Evolutionary conservation across 2,888 invertebrate species (phyloP).

Genomic region (Cepaea hortensis): DNA sequence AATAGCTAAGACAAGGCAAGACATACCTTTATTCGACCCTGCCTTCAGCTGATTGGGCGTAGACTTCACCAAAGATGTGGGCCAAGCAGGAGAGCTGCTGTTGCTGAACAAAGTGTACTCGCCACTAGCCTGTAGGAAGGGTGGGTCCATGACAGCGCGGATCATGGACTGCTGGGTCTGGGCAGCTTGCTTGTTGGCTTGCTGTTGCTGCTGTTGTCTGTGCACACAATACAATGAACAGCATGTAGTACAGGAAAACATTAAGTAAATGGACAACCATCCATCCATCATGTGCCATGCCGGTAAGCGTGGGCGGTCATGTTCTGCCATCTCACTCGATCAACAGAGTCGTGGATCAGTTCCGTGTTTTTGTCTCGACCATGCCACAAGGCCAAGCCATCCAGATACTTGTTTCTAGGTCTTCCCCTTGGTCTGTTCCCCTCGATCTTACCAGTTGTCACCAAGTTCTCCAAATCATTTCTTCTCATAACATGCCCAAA

Average conservation of each 20-base stretch:
- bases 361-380: no score
- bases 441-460: no score
- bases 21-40: slow-evolving; percentile 22
- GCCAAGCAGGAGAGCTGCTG: slow-evolving; percentile 42
- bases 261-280: neutral
- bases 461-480: no score
- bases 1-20: neutral
- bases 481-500: no score
- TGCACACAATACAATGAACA: neutral
- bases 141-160: slow-evolving; percentile 47
- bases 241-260: neutral
- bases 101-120: slow-evolving; percentile 52
- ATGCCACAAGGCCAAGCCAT: no score
- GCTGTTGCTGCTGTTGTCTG: slow-evolving; percentile 34
- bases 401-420: no score
- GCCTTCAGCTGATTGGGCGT: slow-evolving; percentile 25
- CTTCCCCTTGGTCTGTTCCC: no score
- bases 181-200: slow-evolving; percentile 30
- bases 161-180: slow-evolving; percentile 49
- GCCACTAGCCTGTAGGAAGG: slow-evolving; percentile 51
- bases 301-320: no score
- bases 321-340: no score
- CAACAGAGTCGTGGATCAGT: no score
- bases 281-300: no score
- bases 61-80: slow-evolving; percentile 37